A percentile compares a stretch with the other conserved stretches of the same genome.
Evolutionary conservation across 2,797 vertebrate species (phyloP).

Genomic region (Crenuchus spilurus): DNA sequence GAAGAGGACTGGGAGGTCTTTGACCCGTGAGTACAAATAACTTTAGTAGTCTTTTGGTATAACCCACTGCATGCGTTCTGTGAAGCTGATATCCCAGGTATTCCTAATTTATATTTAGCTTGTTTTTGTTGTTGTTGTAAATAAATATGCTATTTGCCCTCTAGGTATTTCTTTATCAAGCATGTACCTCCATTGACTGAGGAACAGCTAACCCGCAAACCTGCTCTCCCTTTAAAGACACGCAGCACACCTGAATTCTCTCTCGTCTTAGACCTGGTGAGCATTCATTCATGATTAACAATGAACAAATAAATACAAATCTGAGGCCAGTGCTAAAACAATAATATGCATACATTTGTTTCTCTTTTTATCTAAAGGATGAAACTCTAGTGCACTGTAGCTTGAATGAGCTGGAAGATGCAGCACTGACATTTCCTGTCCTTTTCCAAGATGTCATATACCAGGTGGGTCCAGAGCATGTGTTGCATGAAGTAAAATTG

Average conservation of each 20-base stretch:
- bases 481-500: neutral
- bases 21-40: conserved; percentile 91
- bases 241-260: conserved; percentile 98
- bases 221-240: conserved; percentile 94
- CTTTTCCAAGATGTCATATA: conserved; percentile 99
- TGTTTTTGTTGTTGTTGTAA: neutral
- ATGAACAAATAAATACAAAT: neutral
- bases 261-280: conserved; percentile 93
- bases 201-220: conserved; percentile 96
- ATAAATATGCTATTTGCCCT: conserved; percentile 43
- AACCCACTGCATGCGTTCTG: neutral
- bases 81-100: too few relatives aligned
- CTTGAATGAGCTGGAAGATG: conserved; percentile 97
- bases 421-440: conserved; percentile 97
- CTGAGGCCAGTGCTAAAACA: too few relatives aligned
- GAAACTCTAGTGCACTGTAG: conserved; percentile 98
- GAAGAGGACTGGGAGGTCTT: conserved; percentile 99
- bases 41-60: too few relatives aligned
- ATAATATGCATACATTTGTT: neutral
- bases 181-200: conserved; percentile 96
- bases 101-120: too few relatives aligned
- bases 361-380: conserved; percentile 76
- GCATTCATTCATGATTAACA: neutral
- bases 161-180: conserved; percentile 97
- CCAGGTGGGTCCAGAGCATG: conserved; percentile 80